Evolutionary conservation across 2,888 invertebrate species (phyloP).

Genomic region (Amiota minor): DNA sequence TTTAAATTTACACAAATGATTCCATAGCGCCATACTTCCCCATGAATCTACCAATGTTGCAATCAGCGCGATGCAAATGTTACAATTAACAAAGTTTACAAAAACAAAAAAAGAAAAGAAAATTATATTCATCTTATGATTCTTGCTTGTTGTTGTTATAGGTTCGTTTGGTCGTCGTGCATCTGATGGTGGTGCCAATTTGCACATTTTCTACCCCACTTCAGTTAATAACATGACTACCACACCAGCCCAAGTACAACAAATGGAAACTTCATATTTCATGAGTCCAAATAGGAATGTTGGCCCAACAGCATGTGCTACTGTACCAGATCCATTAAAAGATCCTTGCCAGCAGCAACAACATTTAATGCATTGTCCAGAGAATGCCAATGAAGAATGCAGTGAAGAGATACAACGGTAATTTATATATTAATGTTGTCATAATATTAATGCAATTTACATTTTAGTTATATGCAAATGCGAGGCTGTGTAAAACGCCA

Average conservation of each 20-base stretch:
- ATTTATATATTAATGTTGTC: slow-evolving; percentile 42
- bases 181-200: slow-evolving; percentile 96
- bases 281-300: slow-evolving; percentile 57
- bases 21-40: slow-evolving; percentile 80
- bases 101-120: too few relatives aligned
- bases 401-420: slow-evolving; percentile 71
- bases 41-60: slow-evolving; percentile 86
- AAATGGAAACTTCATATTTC: slow-evolving; percentile 58
- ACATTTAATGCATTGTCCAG: slow-evolving; percentile 47
- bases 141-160: slow-evolving; percentile 55
- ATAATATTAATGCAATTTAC: not conserved
- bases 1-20: slow-evolving; percentile 67
- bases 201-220: slow-evolving; percentile 81
- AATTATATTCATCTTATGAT: not conserved
- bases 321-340: slow-evolving; percentile 46
- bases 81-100: too few relatives aligned
- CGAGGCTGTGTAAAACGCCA: slow-evolving; percentile 85
- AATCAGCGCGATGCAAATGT: too few relatives aligned
- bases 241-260: slow-evolving; percentile 64
- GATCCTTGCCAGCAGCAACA: slow-evolving; percentile 55
- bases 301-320: slow-evolving; percentile 39
- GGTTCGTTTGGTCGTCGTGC: slow-evolving; percentile 91
- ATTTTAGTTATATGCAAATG: slow-evolving; percentile 82
- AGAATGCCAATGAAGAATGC: slow-evolving; percentile 65
- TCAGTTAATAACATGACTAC: slow-evolving; percentile 68